A percentile compares a stretch with the other conserved stretches of the same genome.
phyloP scores from a whole-genome alignment of 1,140 invertebrate genomes.

The Brachionus rubens region DNA sequence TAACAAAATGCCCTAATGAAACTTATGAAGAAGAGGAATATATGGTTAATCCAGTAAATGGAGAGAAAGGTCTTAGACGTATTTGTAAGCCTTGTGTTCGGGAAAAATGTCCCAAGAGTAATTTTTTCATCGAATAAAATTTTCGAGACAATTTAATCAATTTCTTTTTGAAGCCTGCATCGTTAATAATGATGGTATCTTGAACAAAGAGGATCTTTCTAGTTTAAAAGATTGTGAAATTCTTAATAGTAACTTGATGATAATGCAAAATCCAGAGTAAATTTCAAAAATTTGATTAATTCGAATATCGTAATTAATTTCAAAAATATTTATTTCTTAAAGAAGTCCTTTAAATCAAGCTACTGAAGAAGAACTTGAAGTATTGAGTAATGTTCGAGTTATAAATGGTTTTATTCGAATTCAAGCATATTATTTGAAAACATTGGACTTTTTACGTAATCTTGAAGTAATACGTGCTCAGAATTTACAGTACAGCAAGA shows the following conservation, averaged over 20 bases:
- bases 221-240: conserved; percentile 31
- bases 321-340: neutral
- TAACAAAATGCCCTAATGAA: conserved; percentile 14
- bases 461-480: conserved; percentile 4
- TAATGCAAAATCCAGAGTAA: neutral
- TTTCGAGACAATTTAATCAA: neutral
- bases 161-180: neutral
- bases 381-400: conserved; percentile 1
- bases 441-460: conserved; percentile 10
- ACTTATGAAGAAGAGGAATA: conserved; percentile 34
- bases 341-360: neutral
- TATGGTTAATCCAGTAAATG: conserved; percentile 9
- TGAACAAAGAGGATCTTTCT: neutral
- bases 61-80: conserved; percentile 16
- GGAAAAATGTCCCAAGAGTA: conserved; percentile 17
- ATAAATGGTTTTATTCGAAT: conserved; percentile 40
- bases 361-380: neutral
- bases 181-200: neutral
- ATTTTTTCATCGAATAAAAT: neutral
- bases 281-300: neutral
- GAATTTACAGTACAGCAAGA: conserved; percentile 5
- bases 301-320: neutral
- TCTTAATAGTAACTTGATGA: conserved; percentile 17
- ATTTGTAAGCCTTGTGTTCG: neutral
- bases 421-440: neutral